Conservation (phyloP, 2,888 invertebrate genomes). For the Nudaria mundana region DNA sequence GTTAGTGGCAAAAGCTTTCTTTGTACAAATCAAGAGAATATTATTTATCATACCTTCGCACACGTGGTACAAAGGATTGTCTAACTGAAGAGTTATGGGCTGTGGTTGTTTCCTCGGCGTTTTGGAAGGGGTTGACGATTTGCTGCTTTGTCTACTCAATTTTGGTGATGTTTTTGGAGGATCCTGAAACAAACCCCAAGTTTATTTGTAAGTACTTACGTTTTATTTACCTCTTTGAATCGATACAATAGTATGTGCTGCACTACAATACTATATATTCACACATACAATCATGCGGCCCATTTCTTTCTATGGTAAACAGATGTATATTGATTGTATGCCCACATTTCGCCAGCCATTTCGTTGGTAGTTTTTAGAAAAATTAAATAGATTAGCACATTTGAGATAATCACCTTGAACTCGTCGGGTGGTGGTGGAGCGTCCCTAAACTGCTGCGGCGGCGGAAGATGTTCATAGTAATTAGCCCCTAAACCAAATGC, state of each 20-base stretch:
- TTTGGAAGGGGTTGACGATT: conserved; percentile 71
- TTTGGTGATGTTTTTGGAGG: conserved; percentile 71
- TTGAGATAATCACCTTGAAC: conserved; percentile 70
- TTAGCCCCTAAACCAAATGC: conserved; percentile 78
- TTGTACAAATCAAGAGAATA: conserved; percentile 40
- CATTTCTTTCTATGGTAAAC: too few relatives aligned
- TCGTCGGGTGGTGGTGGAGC: conserved; percentile 89
- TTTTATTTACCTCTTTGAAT: too few relatives aligned
- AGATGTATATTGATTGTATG: too few relatives aligned
- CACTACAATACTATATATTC: too few relatives aligned
- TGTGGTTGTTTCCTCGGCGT: conserved; percentile 54
- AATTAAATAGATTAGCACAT: background rate
- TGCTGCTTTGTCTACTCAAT: conserved; percentile 69
- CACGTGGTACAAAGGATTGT: conserved; percentile 90
- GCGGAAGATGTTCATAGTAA: conserved; percentile 88
- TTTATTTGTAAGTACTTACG: too few relatives aligned
- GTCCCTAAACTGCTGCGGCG: conserved; percentile 92
- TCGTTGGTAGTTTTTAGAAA: too few relatives aligned
- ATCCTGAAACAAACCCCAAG: conserved; percentile 48
- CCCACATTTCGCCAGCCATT: too few relatives aligned
- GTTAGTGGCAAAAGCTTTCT: conserved; percentile 50
- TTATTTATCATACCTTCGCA: conserved; percentile 83
- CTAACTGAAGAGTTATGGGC: conserved; percentile 71
- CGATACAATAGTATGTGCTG: too few relatives aligned
- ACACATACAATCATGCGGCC: too few relatives aligned